Base-by-base conservation (phyloP, 2,888 invertebrate genomes). In the Limenitis arthemis region DNA sequence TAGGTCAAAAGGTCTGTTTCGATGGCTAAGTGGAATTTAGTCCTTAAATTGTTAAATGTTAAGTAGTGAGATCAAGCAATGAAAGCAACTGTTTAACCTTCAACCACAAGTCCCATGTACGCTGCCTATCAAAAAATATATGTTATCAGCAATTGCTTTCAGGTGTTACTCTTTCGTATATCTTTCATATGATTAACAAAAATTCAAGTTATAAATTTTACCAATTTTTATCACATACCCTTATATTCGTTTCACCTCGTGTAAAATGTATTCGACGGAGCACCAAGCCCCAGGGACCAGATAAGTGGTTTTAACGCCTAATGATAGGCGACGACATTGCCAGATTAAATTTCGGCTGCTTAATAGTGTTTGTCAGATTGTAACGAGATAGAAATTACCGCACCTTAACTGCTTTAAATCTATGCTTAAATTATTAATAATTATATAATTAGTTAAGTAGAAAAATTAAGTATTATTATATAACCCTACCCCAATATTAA, bases 251-350 rank as follows among this genome's bases (percentile, higher is more conserved):
- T 54, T 53, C 52, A 57, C 49, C 49, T 56, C 47, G 54, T 53
- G 49, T 46, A 40, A 58, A 64, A 63, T 63, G 61, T 61, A 62
- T 62, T 67, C 55, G 47, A 49, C 46, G 31, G 37, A 47, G 55
- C 47, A 51, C 55, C 44, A 59, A 58, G 58, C 47, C 53, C 55
- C 44, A 59, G 58, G 58, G 51, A 49, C 53, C 32, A 60, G 62
- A 63, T 68, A 65, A 67, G 64, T 67, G 62, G 62, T 57, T 64
- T 64, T 61, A 60, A 60, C 61, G 60, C 63, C 61, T 63, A 59
- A 60, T 61, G 62, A 63, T 59, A 62, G 60, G 66, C 54, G 60
- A 59, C 56, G 59, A 62, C 62, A 61, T 60, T 62, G 57, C 49
- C 44, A 58, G 58, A 63, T 59, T 63, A 60, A 62, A 61, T 63